Percentiles rank a stretch among this genome's conserved stretches.
Evolutionary conservation across 2,113 vertebrate genomes (phyloP).

Genomic region (Myodes glareolus): DNA sequence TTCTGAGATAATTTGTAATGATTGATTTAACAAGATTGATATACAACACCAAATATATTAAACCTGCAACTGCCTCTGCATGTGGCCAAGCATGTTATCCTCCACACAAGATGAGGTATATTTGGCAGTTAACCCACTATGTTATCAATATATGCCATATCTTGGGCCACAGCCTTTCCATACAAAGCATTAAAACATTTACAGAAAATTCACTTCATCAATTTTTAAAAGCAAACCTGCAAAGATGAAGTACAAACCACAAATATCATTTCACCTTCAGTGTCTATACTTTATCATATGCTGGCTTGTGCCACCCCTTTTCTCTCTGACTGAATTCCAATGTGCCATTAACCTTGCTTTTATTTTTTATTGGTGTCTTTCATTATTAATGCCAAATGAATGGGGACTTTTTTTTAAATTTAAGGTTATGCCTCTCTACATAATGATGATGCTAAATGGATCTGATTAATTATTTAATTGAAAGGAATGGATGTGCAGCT

Average conservation of each 20-base stretch:
- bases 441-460: background rate
- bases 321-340: background rate
- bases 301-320: background rate
- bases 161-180: background rate
- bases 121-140: slow-evolving; percentile 46
- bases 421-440: background rate
- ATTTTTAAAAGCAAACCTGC: slow-evolving; percentile 49
- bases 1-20: slow-evolving; percentile 38
- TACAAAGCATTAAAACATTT: slow-evolving; percentile 51
- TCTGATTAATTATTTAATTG: slow-evolving; percentile 20
- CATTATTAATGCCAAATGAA: background rate
- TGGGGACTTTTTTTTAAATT: background rate
- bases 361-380: slow-evolving; percentile 12
- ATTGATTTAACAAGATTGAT: slow-evolving; percentile 48
- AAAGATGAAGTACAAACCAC: slow-evolving; percentile 39
- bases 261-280: background rate
- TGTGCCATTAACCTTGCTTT: background rate
- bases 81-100: background rate
- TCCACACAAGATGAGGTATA: background rate
- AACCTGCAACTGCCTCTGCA: background rate
- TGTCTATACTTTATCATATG: background rate
- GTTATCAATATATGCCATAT: slow-evolving; percentile 53
- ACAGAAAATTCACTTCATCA: slow-evolving; percentile 28
- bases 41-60: background rate
- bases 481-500: background rate